A percentile compares a stretch with the other conserved stretches of the same genome.
Evolutionary conservation across 2,113 vertebrate genomes (phyloP).

Genomic region (Bungarus multicinctus): DNA sequence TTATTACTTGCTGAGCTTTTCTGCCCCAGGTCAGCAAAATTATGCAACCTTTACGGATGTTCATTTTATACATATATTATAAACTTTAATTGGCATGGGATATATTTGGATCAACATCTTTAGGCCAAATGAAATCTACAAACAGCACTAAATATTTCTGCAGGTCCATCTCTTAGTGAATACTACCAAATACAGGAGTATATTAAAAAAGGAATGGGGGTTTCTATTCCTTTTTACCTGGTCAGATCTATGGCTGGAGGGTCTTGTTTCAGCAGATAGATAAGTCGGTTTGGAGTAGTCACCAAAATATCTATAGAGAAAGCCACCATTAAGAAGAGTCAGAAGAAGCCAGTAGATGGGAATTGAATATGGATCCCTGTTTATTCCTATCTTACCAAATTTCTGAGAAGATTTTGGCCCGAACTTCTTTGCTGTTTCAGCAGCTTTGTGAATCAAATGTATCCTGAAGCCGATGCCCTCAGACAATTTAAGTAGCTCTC

Average conservation of each 20-base stretch:
- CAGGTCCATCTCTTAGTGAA: not conserved
- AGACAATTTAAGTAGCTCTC: conserved; percentile 88
- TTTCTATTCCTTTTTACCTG: conserved; percentile 70
- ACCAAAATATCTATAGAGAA: conserved; percentile 84
- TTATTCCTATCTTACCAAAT: conserved; percentile 73
- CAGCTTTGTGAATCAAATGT: conserved; percentile 92
- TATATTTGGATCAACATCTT: not conserved
- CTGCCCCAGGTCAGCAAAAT: not conserved
- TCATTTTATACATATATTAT: not conserved
- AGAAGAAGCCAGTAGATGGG: not conserved
- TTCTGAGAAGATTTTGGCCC: conserved; percentile 89
- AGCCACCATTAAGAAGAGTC: not conserved
- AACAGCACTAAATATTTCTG: not conserved
- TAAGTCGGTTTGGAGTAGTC: conserved; percentile 91
- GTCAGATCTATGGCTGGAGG: conserved; percentile 89
- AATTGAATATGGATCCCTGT: not conserved
- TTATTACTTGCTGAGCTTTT: not conserved
- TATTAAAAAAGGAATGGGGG: not conserved
- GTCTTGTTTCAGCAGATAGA: conserved; percentile 91
- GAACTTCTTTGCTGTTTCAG: conserved; percentile 87
- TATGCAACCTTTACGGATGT: not conserved
- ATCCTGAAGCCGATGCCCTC: conserved; percentile 90
- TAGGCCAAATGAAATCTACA: not conserved
- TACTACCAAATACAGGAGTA: not conserved
- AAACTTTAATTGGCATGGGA: not conserved